phyloP scores from a whole-genome alignment of 1,140 invertebrate genomes.

The Dendroctonus valens region DNA sequence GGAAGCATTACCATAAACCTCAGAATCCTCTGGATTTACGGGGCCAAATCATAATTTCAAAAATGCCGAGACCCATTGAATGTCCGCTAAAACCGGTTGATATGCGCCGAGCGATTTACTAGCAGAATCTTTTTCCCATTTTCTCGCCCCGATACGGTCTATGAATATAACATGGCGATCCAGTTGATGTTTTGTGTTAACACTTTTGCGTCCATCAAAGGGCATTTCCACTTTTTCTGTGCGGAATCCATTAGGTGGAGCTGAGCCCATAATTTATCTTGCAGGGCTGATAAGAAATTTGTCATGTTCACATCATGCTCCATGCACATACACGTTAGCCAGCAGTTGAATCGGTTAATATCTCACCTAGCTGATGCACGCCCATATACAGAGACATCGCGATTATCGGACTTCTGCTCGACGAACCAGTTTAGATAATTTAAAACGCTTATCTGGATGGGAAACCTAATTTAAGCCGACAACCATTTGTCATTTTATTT shows the following conservation, averaged over 20 bases:
- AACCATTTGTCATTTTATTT: constrained; percentile 37
- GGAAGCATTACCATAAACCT: neutral
- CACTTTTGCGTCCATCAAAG: constrained; percentile 19
- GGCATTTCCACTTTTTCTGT: neutral
- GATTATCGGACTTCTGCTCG: constrained; percentile 27
- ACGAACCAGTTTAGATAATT: constrained; percentile 36
- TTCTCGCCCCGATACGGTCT: constrained; percentile 16
- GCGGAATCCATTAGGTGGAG: no score
- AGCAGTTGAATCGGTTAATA: constrained; percentile 11
- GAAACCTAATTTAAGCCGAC: constrained; percentile 36
- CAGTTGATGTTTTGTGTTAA: constrained; percentile 30
- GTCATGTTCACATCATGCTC: constrained; percentile 20
- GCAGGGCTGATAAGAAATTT: constrained; percentile 17
- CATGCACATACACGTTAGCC: constrained; percentile 7
- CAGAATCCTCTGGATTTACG: neutral
- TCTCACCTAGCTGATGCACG: constrained; percentile 22
- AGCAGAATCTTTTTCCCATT: constrained; percentile 24
- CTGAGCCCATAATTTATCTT: neutral
- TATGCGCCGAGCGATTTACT: constrained; percentile 13
- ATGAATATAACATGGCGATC: constrained; percentile 29
- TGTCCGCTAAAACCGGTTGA: constrained; percentile 19
- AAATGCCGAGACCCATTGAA: constrained; percentile 13
- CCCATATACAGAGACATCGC: constrained; percentile 23
- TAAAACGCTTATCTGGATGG: constrained; percentile 35
- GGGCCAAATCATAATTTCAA: constrained; percentile 21